Evolutionary conservation across 2,888 invertebrate genomes (phyloP).

Genomic region (Zaprionus obscuricornis): DNA sequence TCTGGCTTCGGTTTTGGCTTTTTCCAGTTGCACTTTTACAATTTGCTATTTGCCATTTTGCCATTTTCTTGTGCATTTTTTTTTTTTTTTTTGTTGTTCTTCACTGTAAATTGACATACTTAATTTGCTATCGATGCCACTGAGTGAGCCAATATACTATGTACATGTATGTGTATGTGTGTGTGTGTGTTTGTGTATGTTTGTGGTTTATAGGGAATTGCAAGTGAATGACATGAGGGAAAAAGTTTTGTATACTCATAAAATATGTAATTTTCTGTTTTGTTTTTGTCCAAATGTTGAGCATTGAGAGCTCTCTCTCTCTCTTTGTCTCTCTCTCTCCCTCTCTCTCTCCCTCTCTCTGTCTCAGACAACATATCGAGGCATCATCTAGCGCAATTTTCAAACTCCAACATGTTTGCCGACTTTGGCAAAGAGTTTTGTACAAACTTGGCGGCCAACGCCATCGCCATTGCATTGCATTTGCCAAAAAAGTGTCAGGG

Average conservation of each 20-base stretch:
- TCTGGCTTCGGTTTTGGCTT: constrained; percentile 38
- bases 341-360: too few relatives aligned
- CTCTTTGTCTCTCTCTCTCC: background rate
- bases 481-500: constrained; percentile 74
- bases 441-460: constrained; percentile 21
- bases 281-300: constrained; percentile 50
- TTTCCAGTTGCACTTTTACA: constrained; percentile 46
- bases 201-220: too few relatives aligned
- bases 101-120: constrained; percentile 69
- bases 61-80: constrained; percentile 8
- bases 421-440: constrained; percentile 53
- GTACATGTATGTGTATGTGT: constrained; percentile 14
- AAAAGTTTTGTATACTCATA: constrained; percentile 64
- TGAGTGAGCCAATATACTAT: too few relatives aligned
- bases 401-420: constrained; percentile 70
- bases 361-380: too few relatives aligned
- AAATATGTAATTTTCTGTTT: constrained; percentile 67
- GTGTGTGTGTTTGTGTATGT: constrained; percentile 25
- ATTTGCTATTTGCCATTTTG: constrained; percentile 12
- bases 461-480: constrained; percentile 11
- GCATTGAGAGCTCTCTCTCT: too few relatives aligned
- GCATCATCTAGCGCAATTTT: background rate
- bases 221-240: constrained; percentile 55
- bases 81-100: constrained; percentile 40
- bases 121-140: constrained; percentile 63